Percentiles rank a stretch among this genome's conserved stretches.
phyloP scores from a whole-genome alignment of 2,888 invertebrate species.

The Lasioglossum malachurum region DNA sequence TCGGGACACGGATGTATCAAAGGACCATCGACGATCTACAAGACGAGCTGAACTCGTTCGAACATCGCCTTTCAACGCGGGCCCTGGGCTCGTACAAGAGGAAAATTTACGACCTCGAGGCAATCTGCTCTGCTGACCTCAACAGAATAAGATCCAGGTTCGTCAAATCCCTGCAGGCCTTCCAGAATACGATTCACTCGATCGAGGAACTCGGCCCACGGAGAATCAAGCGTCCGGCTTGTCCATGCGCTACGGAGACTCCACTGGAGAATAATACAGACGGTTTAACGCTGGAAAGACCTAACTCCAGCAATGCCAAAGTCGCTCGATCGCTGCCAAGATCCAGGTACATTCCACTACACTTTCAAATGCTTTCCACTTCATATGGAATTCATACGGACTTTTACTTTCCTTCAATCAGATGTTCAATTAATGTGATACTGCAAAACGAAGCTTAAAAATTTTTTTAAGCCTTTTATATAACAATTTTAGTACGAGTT shows the following conservation, averaged over 20 bases:
- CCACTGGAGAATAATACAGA: conserved; percentile 24
- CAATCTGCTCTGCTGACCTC: conserved; percentile 68
- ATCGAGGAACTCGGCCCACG: conserved; percentile 40
- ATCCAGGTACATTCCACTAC: conserved; percentile 57
- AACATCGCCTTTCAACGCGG: conserved; percentile 37
- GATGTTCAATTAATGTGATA: no score
- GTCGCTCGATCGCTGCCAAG: conserved; percentile 36
- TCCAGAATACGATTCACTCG: conserved; percentile 62
- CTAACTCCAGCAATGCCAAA: conserved; percentile 28
- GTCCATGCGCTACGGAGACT: conserved; percentile 1
- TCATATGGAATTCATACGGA: not conserved
- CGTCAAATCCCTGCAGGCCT: conserved; percentile 65
- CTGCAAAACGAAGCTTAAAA: no score
- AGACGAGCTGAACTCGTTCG: conserved; percentile 56
- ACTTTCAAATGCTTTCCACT: not conserved
- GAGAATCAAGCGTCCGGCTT: conserved; percentile 25
- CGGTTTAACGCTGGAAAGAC: conserved; percentile 20
- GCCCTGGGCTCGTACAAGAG: conserved; percentile 66
- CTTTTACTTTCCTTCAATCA: not conserved
- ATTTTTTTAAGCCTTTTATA: no score
- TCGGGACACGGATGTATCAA: conserved; percentile 56
- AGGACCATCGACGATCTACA: conserved; percentile 46
- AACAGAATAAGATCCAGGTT: conserved; percentile 71
- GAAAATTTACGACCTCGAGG: conserved; percentile 73
- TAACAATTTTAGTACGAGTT: no score